phyloP scores from a whole-genome alignment of 2,888 invertebrate genomes.

The Lasioglossum morio region DNA sequence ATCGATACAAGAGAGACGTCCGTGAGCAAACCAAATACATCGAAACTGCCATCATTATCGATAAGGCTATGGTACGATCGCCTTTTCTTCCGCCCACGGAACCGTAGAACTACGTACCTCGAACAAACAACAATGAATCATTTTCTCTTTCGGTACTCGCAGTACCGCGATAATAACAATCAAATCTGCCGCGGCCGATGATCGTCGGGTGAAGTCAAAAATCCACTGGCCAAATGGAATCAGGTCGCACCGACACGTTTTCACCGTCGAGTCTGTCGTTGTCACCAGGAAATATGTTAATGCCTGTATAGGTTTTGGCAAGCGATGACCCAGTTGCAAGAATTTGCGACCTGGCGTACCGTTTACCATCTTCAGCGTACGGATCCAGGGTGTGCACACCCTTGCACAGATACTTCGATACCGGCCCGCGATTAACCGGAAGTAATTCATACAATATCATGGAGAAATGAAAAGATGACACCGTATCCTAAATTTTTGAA shows the following conservation, averaged over 20 bases:
- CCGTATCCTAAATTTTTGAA: too few relatives aligned
- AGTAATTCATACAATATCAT: not conserved
- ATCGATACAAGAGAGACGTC: slow-evolving; percentile 90
- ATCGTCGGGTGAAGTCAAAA: not conserved
- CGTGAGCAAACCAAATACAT: slow-evolving; percentile 97
- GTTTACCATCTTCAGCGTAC: not conserved
- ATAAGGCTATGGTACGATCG: slow-evolving; percentile 93
- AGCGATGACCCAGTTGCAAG: slow-evolving; percentile 6
- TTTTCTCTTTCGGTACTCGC: too few relatives aligned
- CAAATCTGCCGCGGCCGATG: not conserved
- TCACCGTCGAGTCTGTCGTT: not conserved
- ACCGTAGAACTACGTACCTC: not conserved
- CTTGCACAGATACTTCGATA: not conserved
- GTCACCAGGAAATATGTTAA: slow-evolving; percentile 59
- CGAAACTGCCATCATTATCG: slow-evolving; percentile 97
- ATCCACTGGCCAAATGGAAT: not conserved
- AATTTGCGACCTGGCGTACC: not conserved
- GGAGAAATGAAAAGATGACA: not conserved
- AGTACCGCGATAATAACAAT: not conserved
- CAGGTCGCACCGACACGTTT: not conserved
- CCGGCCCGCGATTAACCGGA: not conserved
- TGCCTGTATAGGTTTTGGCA: slow-evolving; percentile 1
- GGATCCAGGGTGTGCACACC: not conserved
- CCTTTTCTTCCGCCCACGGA: not conserved
- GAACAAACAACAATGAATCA: not conserved